Conservation (phyloP, 2,888 invertebrate species). For the Pachydiplax longipennis region DNA sequence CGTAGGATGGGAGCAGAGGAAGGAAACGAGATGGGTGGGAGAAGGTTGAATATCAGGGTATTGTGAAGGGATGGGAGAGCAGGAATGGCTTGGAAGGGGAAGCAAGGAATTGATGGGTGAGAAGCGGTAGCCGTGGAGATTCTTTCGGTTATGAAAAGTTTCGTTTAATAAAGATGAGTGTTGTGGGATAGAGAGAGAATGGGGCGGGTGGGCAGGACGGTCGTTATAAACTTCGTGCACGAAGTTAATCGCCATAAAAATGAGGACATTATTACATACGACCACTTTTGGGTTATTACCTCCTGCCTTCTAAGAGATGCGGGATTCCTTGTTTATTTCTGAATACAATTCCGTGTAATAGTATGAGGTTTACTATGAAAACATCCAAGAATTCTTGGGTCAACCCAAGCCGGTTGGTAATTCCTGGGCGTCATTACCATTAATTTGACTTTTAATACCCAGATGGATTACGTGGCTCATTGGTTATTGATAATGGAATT, state of each 20-base stretch:
- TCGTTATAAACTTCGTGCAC: constrained; percentile 43
- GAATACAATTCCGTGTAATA: not conserved
- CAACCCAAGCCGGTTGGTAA: no score
- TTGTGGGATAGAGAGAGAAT: not conserved
- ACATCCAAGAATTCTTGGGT: not conserved
- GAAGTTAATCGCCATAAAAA: constrained; percentile 31
- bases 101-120: constrained; percentile 25
- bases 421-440: no score
- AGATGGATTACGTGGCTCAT: no score
- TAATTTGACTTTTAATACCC: no score
- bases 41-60: not conserved
- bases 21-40: not conserved
- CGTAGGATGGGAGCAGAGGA: not conserved
- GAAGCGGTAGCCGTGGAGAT: constrained; percentile 32
- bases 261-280: constrained; percentile 22
- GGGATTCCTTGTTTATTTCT: not conserved
- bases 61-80: not conserved
- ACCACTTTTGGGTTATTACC: constrained; percentile 32
- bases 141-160: constrained; percentile 43
- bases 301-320: not conserved
- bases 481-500: no score
- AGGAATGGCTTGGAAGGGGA: not conserved
- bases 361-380: not conserved
- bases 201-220: constrained; percentile 6
- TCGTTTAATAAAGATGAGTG: constrained; percentile 44